phyloP scores from a whole-genome alignment of 2,113 vertebrate genomes.

The Elgaria multicarinata region DNA sequence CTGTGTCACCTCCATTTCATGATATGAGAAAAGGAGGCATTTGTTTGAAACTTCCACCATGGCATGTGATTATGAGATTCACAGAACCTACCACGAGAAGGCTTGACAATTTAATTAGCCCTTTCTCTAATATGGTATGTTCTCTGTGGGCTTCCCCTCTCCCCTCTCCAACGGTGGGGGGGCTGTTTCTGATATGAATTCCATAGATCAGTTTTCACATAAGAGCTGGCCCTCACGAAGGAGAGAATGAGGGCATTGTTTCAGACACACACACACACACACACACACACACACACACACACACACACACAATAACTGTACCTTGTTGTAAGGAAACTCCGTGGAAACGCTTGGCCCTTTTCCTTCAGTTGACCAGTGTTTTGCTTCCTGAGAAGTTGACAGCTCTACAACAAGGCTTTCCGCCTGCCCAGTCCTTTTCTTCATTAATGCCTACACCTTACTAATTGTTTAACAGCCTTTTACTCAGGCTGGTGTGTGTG shows the following conservation, averaged over 20 bases:
- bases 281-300: no score
- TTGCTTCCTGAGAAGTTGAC: neutral
- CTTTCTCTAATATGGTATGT: neutral
- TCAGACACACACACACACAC: neutral
- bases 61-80: constrained; percentile 5
- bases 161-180: neutral
- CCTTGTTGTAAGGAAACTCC: neutral
- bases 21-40: neutral
- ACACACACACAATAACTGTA: neutral
- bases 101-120: constrained; percentile 8
- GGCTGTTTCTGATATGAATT: neutral
- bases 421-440: neutral
- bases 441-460: neutral
- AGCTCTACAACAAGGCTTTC: neutral
- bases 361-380: neutral
- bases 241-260: neutral
- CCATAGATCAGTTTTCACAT: neutral
- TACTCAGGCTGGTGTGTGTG: neutral
- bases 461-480: neutral
- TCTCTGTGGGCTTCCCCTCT: neutral
- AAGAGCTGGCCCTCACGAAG: neutral
- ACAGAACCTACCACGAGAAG: neutral
- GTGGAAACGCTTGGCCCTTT: neutral
- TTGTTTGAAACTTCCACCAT: constrained; percentile 5
- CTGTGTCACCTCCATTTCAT: constrained; percentile 6